Conservation (phyloP, 2,113 vertebrate genomes). For the Phylloscopus whistleri region DNA sequence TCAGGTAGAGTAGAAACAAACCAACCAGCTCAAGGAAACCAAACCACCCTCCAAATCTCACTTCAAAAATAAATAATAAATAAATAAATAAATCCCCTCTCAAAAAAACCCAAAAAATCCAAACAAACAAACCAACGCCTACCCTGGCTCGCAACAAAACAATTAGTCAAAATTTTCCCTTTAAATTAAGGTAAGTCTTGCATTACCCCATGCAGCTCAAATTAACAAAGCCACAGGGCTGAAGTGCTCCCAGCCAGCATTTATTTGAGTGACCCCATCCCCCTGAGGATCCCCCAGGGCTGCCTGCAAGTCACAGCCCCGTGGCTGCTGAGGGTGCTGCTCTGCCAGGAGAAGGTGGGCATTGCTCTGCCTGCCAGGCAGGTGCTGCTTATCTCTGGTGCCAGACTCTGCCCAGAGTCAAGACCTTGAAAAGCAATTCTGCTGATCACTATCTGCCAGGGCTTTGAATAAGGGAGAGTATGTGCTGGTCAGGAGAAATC, state of each 20-base stretch:
- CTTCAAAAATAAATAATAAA: background rate
- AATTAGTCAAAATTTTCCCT: fast-evolving
- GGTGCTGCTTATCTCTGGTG: constrained; percentile 2
- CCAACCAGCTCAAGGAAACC: background rate
- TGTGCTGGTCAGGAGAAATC: background rate
- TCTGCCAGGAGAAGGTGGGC: background rate
- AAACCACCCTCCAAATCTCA: background rate
- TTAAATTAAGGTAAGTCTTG: background rate
- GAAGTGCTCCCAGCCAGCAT: background rate
- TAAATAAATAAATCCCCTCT: no score
- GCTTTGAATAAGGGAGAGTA: background rate
- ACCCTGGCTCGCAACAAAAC: no score
- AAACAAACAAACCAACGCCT: no score
- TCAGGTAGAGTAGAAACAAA: fast-evolving
- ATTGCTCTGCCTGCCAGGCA: fast-evolving
- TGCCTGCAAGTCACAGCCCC: background rate
- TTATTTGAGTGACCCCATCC: fast-evolving
- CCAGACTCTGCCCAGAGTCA: background rate
- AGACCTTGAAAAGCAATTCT: constrained; percentile 70
- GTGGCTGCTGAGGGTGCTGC: fast-evolving
- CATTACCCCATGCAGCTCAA: background rate
- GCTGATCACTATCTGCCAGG: constrained; percentile 59
- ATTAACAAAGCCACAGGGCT: background rate
- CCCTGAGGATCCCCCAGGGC: background rate
- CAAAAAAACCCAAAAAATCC: background rate